Conservation (phyloP, 2,113 vertebrate genomes). For the Cheilinus undulatus region DNA sequence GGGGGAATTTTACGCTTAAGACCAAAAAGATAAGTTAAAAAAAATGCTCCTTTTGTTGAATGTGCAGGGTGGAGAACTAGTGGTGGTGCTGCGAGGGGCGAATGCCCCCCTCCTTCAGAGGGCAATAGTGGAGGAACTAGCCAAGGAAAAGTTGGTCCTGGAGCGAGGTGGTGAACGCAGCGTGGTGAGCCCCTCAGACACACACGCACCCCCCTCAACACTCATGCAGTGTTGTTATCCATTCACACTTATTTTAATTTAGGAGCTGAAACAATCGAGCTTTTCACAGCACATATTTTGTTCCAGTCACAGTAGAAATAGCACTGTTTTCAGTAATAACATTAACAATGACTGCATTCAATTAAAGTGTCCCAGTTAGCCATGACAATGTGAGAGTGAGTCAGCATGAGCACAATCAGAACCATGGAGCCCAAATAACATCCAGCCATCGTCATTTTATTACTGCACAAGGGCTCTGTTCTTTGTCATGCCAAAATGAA, state of each 20-base stretch:
- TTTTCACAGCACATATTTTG: background rate
- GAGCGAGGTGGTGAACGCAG: slow-evolving; percentile 78
- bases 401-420: background rate
- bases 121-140: slow-evolving; percentile 89
- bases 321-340: background rate
- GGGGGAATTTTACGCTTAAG: accelerated
- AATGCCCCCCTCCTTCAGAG: slow-evolving; percentile 90
- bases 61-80: slow-evolving; percentile 88
- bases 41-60: slow-evolving; percentile 15
- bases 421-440: background rate
- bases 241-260: background rate
- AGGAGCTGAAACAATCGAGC: background rate
- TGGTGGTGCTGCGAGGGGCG: slow-evolving; percentile 88
- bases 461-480: background rate
- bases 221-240: background rate
- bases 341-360: background rate
- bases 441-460: background rate
- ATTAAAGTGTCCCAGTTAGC: background rate
- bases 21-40: no score
- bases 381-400: background rate
- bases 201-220: slow-evolving; percentile 8
- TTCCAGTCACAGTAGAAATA: slow-evolving; percentile 1
- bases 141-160: slow-evolving; percentile 84
- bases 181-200: slow-evolving; percentile 79
- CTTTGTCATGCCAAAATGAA: background rate